Evolutionary conservation across 2,888 invertebrate species (phyloP), one percentile per base, ranked within the genome.

Genomic region (Tortrix viridana): DNA sequence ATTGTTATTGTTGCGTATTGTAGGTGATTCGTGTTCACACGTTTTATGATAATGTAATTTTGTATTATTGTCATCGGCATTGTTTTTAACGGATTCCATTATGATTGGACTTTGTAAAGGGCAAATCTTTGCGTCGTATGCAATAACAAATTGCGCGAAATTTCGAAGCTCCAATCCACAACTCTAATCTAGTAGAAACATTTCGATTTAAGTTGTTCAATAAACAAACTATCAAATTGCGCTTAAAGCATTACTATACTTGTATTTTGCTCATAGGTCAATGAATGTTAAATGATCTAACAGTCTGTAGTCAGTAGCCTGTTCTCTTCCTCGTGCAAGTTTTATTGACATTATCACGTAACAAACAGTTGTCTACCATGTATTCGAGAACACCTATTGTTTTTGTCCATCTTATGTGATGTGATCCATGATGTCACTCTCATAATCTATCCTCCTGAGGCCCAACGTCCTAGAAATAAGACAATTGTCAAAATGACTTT

Each of bases 371-470:
- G 65, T 57, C 59, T 70, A 68, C 64, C 69, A 69, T 69, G 73
- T 69, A 74, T 74, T 75, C 73, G 74, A 76, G 74, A 77, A 72
- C 66, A 65, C 71, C 72, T 32, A 26, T 26, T 26, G 52, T 6
- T n/a, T 41, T 41, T 38, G n/a, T 5, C 14, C 41, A 16, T 41
- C 16, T 3, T 1, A n/a, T 38, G 7, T n/a, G 38, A 37, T 7
- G 1, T 14, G 14, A 32, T 32, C 32, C 7, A 32, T 32, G 32
- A 32, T 32, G 32, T 32, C 32, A 32, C 32, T 32, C 32, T 12
- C 32, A 3, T 3, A 12, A 32, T 9, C 32, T 3, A 2, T n/a
- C n/a, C n/a, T n/a, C n/a, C n/a, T n/a, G n/a, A n/a, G n/a, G n/a
- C n/a, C n/a, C n/a, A n/a, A n/a, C n/a, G n/a, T n/a, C n/a, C n/a